Conservation (phyloP, 2,888 invertebrate genomes). For the Hoplodrina ambigua region DNA sequence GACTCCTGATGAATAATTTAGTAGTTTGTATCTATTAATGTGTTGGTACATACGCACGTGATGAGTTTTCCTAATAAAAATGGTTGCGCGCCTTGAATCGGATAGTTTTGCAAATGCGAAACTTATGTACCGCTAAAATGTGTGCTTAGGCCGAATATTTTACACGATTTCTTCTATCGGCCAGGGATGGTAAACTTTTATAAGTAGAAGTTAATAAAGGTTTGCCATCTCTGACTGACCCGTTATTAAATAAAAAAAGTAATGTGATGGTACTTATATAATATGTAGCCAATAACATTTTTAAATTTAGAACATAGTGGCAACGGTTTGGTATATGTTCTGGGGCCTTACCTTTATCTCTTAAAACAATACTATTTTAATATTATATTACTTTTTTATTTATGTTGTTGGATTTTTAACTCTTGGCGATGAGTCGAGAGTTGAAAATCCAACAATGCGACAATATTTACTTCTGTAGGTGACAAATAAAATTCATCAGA, state of each 20-base stretch:
- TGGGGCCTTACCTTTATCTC: too few relatives aligned
- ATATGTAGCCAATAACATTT: not conserved
- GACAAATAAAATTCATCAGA: too few relatives aligned
- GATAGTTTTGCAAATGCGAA: slow-evolving; percentile 52
- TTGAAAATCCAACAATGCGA: too few relatives aligned
- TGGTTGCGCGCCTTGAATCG: slow-evolving; percentile 43
- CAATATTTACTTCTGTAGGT: not conserved
- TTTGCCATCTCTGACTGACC: not conserved
- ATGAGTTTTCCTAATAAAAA: slow-evolving; percentile 60
- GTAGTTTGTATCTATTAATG: slow-evolving; percentile 67
- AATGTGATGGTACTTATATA: too few relatives aligned
- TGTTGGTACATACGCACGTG: slow-evolving; percentile 64
- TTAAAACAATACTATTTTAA: too few relatives aligned
- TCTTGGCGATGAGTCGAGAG: too few relatives aligned
- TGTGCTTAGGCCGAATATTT: slow-evolving; percentile 30
- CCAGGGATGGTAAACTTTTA: not conserved
- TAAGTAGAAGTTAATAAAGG: not conserved
- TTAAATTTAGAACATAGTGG: not conserved
- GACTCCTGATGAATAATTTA: slow-evolving; percentile 71
- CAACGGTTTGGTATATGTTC: too few relatives aligned
- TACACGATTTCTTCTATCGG: not conserved
- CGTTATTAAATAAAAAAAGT: not conserved
- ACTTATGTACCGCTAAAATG: slow-evolving; percentile 42
- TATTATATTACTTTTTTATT: too few relatives aligned
- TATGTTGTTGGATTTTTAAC: too few relatives aligned